Evolutionary conservation across 2,113 vertebrate genomes (phyloP).

Genomic region (Protobothrops mucrosquamatus): DNA sequence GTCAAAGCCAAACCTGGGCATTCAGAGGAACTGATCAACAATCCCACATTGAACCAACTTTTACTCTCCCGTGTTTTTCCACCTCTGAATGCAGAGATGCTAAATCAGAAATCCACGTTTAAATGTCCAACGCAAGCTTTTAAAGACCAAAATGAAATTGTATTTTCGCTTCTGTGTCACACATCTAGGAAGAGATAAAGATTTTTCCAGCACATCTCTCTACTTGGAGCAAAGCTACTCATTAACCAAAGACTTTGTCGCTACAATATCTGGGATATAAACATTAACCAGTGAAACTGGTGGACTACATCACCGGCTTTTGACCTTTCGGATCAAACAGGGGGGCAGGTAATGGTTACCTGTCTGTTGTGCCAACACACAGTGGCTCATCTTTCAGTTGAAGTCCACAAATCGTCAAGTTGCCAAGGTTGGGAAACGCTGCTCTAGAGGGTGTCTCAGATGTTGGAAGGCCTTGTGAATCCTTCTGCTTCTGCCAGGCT

Average conservation of each 20-base stretch:
- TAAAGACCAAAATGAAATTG: slow-evolving; percentile 16
- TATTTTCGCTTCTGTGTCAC: slow-evolving; percentile 15
- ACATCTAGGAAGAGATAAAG: slow-evolving; percentile 21
- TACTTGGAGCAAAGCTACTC: neutral
- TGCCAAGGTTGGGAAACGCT: no score
- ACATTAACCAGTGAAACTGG: slow-evolving; percentile 42
- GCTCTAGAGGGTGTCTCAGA: neutral
- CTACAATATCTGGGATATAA: slow-evolving; percentile 35
- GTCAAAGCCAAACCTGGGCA: neutral
- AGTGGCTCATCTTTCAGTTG: neutral
- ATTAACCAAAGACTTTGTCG: slow-evolving; percentile 44
- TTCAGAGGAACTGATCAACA: neutral
- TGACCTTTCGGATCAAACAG: slow-evolving; percentile 26
- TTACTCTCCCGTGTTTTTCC: neutral
- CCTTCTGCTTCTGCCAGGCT: neutral
- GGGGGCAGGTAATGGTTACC: neutral
- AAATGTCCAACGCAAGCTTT: slow-evolving; percentile 27
- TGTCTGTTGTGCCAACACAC: neutral
- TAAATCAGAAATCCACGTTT: neutral
- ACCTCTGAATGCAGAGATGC: neutral
- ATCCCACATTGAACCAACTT: neutral
- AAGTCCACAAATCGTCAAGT: no score
- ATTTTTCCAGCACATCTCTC: neutral
- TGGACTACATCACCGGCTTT: slow-evolving; percentile 7
- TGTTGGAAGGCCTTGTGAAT: neutral